Percentiles rank a stretch among this genome's conserved stretches.
phyloP scores from a whole-genome alignment of 2,888 invertebrate species.

The Blastobasis lacticolella region DNA sequence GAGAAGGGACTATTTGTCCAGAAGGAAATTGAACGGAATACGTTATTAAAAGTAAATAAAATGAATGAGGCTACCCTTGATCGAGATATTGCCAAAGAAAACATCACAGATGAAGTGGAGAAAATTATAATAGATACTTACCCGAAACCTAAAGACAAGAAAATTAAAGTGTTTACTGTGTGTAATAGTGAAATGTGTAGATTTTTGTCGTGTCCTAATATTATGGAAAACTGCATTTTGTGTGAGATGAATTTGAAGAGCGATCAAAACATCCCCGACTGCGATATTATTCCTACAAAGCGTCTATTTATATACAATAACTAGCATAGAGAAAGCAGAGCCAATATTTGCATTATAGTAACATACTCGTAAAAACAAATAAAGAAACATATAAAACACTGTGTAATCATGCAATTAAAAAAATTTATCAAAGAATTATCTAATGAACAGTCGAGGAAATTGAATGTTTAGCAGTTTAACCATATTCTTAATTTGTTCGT shows the following conservation, averaged over 20 bases:
- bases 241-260: constrained; percentile 30
- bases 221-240: constrained; percentile 33
- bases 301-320: constrained; percentile 14
- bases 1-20: constrained; percentile 26
- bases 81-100: neutral
- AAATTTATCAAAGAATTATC: too few species aligned
- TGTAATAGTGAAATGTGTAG: constrained; percentile 35
- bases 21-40: constrained; percentile 4
- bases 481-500: too few species aligned
- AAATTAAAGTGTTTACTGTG: constrained; percentile 34
- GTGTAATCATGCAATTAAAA: too few species aligned
- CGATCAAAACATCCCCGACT: constrained; percentile 18
- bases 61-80: neutral
- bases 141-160: constrained; percentile 6
- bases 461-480: too few species aligned
- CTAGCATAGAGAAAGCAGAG: too few species aligned
- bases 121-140: constrained; percentile 13
- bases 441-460: too few species aligned
- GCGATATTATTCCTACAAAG: constrained; percentile 26
- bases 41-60: neutral
- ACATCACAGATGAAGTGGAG: neutral
- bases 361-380: too few species aligned
- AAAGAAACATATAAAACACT: too few species aligned
- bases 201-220: constrained; percentile 42
- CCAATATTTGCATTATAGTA: too few species aligned